Evolutionary conservation across 2,888 invertebrate species (phyloP).

Genomic region (Prionchulus punctatus): DNA sequence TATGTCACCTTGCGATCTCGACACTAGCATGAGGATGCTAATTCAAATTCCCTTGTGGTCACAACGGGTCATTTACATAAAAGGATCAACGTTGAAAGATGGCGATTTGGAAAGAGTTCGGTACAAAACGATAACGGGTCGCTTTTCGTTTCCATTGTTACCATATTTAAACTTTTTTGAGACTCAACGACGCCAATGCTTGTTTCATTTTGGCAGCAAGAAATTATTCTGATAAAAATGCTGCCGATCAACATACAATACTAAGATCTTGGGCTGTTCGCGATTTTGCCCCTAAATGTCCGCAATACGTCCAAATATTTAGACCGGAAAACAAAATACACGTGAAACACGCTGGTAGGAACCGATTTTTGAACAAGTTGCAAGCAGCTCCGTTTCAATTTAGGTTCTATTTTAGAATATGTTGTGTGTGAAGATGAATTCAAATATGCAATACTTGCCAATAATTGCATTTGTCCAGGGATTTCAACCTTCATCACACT

Average conservation of each 20-base stretch:
- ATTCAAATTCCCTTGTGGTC: constrained; percentile 90
- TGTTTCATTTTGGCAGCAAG: constrained; percentile 90
- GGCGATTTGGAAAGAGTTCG: constrained; percentile 76
- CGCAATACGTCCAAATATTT: constrained; percentile 95
- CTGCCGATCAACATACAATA: constrained; percentile 65
- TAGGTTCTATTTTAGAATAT: constrained; percentile 48
- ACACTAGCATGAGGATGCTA: constrained; percentile 94
- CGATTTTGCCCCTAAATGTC: constrained; percentile 87
- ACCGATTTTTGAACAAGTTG: not conserved
- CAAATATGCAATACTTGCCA: constrained; percentile 89
- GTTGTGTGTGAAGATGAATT: constrained; percentile 98
- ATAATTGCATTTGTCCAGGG: constrained; percentile 94
- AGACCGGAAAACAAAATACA: constrained; percentile 94
- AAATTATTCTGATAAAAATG: constrained; percentile 87
- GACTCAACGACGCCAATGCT: constrained; percentile 93
- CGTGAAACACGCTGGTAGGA: constrained; percentile 69
- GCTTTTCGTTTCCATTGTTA: not conserved
- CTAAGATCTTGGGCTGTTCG: constrained; percentile 90
- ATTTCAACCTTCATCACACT: constrained; percentile 89
- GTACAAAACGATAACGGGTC: no score
- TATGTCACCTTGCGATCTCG: constrained; percentile 88
- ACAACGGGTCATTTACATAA: constrained; percentile 84
- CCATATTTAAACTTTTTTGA: constrained; percentile 16
- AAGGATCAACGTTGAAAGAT: constrained; percentile 90
- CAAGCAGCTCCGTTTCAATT: not conserved